Conservation (phyloP, 2,888 invertebrate genomes). For the Pollenia griseotomentosa region DNA sequence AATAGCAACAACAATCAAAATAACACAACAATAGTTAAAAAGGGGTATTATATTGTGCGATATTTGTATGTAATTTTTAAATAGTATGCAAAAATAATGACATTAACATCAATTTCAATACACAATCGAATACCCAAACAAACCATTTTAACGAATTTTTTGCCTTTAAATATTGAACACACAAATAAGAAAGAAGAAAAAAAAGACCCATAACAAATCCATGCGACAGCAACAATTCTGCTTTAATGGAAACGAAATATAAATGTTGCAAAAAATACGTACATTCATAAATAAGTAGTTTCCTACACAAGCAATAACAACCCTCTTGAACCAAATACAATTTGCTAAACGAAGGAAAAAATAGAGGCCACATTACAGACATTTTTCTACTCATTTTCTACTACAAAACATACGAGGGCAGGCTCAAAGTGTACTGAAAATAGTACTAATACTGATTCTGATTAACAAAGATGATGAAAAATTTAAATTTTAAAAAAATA, state of each 20-base stretch:
- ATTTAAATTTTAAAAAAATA: too few species aligned
- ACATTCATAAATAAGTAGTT: conserved; percentile 16
- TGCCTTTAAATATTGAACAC: conserved; percentile 36
- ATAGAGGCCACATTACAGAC: conserved; percentile 42
- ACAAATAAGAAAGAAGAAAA: neutral
- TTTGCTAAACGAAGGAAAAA: conserved; percentile 28
- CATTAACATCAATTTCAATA: conserved; percentile 67
- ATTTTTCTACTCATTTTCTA: conserved; percentile 3
- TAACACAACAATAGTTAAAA: neutral
- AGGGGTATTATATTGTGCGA: conserved; percentile 31
- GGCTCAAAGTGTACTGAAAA: neutral
- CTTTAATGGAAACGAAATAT: conserved; percentile 42
- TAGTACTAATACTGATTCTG: too few species aligned
- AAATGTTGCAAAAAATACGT: conserved; percentile 38
- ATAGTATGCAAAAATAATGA: conserved; percentile 61
- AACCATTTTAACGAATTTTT: neutral
- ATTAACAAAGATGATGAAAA: neutral
- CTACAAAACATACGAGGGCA: conserved; percentile 12
- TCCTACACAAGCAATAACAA: conserved; percentile 34
- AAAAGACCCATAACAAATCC: conserved; percentile 59
- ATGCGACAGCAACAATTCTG: conserved; percentile 52
- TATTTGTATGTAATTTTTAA: conserved; percentile 21
- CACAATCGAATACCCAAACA: conserved; percentile 18
- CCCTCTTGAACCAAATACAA: conserved; percentile 31
- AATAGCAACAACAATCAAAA: conserved; percentile 14